phyloP scores from a whole-genome alignment of 1,140 invertebrate genomes.

The Ostrea edulis region DNA sequence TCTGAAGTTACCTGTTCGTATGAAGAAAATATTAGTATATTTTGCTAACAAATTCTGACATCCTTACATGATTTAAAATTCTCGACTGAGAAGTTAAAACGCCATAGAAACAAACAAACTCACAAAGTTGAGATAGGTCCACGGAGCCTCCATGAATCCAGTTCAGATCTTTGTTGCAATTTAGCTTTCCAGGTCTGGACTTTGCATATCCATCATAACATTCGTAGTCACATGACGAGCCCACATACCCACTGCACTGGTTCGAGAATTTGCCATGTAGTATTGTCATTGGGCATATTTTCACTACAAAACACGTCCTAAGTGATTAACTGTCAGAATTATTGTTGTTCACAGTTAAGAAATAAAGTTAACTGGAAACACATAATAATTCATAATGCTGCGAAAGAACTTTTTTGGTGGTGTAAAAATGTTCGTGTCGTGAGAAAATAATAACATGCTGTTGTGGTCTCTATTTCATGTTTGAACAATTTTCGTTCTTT shows the following conservation, averaged over 20 bases:
- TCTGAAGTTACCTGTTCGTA: no score
- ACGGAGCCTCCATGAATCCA: background rate
- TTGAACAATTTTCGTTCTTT: no score
- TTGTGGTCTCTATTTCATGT: no score
- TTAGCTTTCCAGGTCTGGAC: background rate
- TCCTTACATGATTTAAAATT: no score
- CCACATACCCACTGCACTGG: background rate
- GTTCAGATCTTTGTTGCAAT: background rate
- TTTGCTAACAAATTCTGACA: no score
- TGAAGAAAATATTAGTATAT: no score
- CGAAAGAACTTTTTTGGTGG: no score
- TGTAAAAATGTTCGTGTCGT: no score
- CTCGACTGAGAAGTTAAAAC: background rate
- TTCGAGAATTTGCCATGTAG: background rate
- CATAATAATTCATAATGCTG: no score
- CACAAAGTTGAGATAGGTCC: background rate
- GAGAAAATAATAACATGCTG: no score
- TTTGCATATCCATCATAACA: slow-evolving; percentile 4
- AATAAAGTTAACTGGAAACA: no score
- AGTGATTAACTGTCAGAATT: background rate
- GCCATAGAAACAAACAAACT: background rate
- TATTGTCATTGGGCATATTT: slow-evolving; percentile 9
- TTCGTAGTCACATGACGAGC: background rate
- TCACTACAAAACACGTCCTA: background rate
- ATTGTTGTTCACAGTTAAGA: no score